Evolutionary conservation across 53 echinoderm and acorn worm genomes (phyloP).

Genomic region (Temnopleurus reevesii): DNA sequence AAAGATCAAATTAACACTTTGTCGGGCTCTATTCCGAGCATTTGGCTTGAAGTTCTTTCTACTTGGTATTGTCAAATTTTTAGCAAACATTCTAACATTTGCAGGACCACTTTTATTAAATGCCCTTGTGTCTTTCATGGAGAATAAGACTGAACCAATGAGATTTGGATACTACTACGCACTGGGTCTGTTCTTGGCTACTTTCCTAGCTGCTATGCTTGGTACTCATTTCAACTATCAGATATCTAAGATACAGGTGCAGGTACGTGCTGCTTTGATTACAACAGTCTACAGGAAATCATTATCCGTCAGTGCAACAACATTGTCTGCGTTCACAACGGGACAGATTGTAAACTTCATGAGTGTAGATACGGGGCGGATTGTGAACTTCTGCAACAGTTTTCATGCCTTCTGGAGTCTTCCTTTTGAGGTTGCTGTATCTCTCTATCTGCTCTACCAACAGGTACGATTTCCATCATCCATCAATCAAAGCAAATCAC

Average conservation of each 20-base stretch:
- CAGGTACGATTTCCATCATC: slow-evolving; percentile 14
- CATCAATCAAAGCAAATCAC: no score
- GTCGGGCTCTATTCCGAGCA: slow-evolving; percentile 70
- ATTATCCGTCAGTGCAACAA: slow-evolving; percentile 76
- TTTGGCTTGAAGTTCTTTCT: slow-evolving; percentile 84
- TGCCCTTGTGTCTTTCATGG: slow-evolving; percentile 91
- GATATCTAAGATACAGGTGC: slow-evolving; percentile 77
- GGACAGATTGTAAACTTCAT: slow-evolving; percentile 99
- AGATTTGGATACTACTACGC: slow-evolving; percentile 88
- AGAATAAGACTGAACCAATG: slow-evolving; percentile 63
- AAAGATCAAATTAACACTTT: slow-evolving; percentile 56
- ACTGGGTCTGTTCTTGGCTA: slow-evolving; percentile 75
- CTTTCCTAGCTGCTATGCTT: slow-evolving; percentile 74
- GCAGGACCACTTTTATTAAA: slow-evolving; percentile 90
- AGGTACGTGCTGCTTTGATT: slow-evolving; percentile 86
- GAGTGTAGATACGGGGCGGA: slow-evolving; percentile 95
- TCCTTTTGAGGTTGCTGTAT: slow-evolving; percentile 84
- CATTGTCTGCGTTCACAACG: slow-evolving; percentile 76
- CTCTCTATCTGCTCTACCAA: slow-evolving; percentile 78
- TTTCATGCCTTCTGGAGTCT: slow-evolving; percentile 99
- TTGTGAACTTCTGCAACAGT: slow-evolving; percentile 93
- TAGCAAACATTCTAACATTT: slow-evolving; percentile 75
- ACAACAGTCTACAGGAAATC: slow-evolving; percentile 87
- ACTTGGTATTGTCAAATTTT: slow-evolving; percentile 87
- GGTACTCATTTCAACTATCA: slow-evolving; percentile 93